phyloP scores from a whole-genome alignment of 1,140 invertebrate species.

The Pogonomyrmex barbatus region DNA sequence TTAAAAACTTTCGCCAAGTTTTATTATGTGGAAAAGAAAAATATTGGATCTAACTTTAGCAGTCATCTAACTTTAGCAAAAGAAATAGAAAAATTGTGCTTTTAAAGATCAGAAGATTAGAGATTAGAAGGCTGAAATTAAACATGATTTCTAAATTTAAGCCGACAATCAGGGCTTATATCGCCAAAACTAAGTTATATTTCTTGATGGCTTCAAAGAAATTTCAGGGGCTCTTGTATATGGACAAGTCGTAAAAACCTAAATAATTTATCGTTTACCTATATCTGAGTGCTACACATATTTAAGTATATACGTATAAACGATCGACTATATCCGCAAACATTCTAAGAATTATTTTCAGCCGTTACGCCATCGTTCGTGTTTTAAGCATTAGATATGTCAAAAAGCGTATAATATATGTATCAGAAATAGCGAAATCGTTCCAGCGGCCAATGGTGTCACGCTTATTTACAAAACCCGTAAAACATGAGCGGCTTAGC shows the following conservation, averaged over 20 bases:
- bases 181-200: conserved; percentile 28
- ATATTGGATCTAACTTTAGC: background rate
- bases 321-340: background rate
- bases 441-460: conserved; percentile 45
- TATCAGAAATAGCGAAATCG: conserved; percentile 37
- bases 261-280: conserved; percentile 14
- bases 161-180: background rate
- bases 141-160: background rate
- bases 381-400: background rate
- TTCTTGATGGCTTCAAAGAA: conserved; percentile 30
- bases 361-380: background rate
- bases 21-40: background rate
- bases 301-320: background rate
- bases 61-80: background rate
- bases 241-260: conserved; percentile 9
- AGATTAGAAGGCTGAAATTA: background rate
- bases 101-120: background rate
- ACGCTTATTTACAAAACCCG: conserved; percentile 72
- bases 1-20: background rate
- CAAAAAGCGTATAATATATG: conserved; percentile 18
- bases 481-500: background rate
- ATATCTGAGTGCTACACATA: background rate
- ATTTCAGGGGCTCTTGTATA: background rate
- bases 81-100: background rate
- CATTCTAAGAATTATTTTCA: conserved; percentile 49